Evolutionary conservation across 2,113 vertebrate genomes (phyloP).

Genomic region (Marmota monax): DNA sequence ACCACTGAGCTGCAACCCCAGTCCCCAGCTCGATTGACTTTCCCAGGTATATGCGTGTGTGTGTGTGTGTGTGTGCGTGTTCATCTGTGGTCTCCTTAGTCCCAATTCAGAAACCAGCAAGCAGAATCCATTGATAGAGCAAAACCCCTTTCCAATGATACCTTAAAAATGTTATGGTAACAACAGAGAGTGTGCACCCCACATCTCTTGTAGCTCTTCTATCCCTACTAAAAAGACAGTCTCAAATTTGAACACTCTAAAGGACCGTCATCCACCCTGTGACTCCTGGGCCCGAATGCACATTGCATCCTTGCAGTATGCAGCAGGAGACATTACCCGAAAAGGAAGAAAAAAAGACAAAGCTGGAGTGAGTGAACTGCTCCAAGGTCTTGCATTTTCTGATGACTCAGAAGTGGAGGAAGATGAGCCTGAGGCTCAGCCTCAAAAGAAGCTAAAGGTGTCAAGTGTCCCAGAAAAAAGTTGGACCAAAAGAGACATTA

Average conservation of each 20-base stretch:
- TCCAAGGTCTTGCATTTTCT: constrained; percentile 71
- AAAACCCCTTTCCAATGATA: too few species aligned
- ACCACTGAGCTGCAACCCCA: too few species aligned
- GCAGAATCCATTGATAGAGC: too few species aligned
- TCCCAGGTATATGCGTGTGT: too few species aligned
- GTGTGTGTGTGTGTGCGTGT: too few species aligned
- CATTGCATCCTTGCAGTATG: constrained; percentile 70
- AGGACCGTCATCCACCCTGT: background rate
- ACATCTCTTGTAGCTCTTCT: background rate
- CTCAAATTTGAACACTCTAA: background rate
- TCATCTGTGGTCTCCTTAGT: too few species aligned
- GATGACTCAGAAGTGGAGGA: constrained; percentile 71
- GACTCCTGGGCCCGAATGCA: constrained; percentile 70
- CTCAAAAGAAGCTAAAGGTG: constrained; percentile 57
- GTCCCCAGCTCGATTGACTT: too few species aligned
- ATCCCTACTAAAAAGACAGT: constrained; percentile 17
- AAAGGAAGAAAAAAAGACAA: constrained; percentile 70
- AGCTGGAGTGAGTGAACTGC: constrained; percentile 73
- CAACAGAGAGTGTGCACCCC: background rate
- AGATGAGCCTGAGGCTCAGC: constrained; percentile 8
- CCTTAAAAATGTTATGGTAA: too few species aligned
- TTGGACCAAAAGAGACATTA: constrained; percentile 68
- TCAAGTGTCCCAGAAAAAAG: background rate
- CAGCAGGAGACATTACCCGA: constrained; percentile 68
- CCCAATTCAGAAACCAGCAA: too few species aligned